Evolutionary conservation across 2,888 invertebrate species (phyloP), one percentile per base, ranked within the genome.

Genomic region (Drosophila pseudotakahashii): DNA sequence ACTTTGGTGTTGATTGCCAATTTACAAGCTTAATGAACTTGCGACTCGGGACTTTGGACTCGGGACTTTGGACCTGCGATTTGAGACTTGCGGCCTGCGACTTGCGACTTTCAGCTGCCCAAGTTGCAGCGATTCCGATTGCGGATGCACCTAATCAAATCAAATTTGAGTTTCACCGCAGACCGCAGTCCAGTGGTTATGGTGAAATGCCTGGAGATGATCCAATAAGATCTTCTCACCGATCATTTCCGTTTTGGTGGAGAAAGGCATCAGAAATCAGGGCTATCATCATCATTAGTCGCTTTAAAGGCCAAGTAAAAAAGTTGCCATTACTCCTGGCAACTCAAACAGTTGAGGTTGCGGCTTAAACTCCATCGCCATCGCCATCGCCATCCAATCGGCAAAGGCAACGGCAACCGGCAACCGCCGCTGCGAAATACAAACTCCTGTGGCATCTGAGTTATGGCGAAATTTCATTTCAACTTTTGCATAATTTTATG

Each of bases 401-500:
- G 26, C 5, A 26, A 26, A 26, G 16, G 37, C 37, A 37, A 14
- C 19, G 16, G 37, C 37, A 37, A 14, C 42, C 19, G 16, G 37
- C 37, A 37, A 14, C 42, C 42, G 16, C 6, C 37, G 26, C 39
- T 14, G 59, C 48, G 23, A 52, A 41, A 68, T 34, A 44, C 36
- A 26, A 77, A 73, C 77, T 81, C 76, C 67, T 64, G 81, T 69
- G 74, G 71, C 69, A 41, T 73, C 68, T 73, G 82, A 82, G 79
- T 76, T 83, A 78, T 76, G 68, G 64, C 26, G 61, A 76, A 83
- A 83, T 86, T 86, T 83, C 76, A 86, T 81, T 83, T 83, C 58
- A 81, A 84, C 84, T 86, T 84, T 81, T 84, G 87, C 79, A 84
- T 84, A 84, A 86, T 86, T 78, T 84, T 76, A 70, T 86, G 79